Evolutionary conservation across 2,797 vertebrate genomes (phyloP), one percentile per base, ranked within the genome.

Genomic region (Lepilemur septentrionalis): DNA sequence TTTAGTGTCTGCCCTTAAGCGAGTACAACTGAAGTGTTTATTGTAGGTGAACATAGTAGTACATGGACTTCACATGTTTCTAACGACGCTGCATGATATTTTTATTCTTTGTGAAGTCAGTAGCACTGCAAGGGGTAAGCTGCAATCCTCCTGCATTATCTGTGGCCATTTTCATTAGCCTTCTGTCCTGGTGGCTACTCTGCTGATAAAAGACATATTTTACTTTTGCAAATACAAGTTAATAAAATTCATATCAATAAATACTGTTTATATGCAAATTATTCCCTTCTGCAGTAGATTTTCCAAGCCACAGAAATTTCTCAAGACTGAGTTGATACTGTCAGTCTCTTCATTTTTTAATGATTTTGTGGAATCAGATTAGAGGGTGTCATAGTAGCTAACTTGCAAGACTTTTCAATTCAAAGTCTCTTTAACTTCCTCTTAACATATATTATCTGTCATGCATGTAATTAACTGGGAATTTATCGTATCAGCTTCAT

Each of bases 391-490:
- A 95, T 65, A 96, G 38, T 1, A 3, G 52, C 73, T 95, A 96
- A 85, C 38, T 92, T 91, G 10, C 41, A 7, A n/a, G 11, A 55
- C 28, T 96, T 81, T 79, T 96, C 95, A 46, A 50, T 57, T 89
- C 78, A 80, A 4, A 78, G 73, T 95, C 96, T 97, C 94, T 91
- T 95, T 76, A 97, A 43, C 93, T 96, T 97, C 93, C n/a, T 80
- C 32, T 84, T 73, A 96, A 90, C 14, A 30, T 80, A 46, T 84
- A 84, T 89, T 18, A 81, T 35, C 80, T 97, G 89, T 97, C 80
- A 95, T 18, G 63, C 95, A 81, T 35, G 67, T 59, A 97, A 94
- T 95, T 78, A 97, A 52, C 72, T 93, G 91, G 46, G 46, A 97
- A 97, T 95, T 96, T 65, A 83, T 91, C 67, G 87, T 93, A 52